Base-by-base conservation (phyloP, 2,113 vertebrate species). In the Larimichthys crocea region DNA sequence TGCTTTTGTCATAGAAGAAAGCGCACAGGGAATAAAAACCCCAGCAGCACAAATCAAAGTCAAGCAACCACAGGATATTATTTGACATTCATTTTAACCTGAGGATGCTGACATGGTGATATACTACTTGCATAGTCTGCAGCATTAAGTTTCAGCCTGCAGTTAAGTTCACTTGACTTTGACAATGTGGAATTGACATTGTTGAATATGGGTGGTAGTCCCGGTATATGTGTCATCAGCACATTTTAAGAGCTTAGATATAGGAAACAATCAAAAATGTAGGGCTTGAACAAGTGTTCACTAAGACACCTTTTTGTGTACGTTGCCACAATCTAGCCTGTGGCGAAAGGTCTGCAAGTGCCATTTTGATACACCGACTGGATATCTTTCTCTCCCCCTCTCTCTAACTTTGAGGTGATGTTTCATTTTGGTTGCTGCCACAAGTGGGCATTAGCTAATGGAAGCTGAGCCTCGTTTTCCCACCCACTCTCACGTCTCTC, bases 371-470 rank as follows among this genome's bases (percentile, higher is more conserved):
- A 74, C 26, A 49, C 31, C 56, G 29, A 60, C 20, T 76, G 68
- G 57, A 61, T 62, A 79, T 84, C 82, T 53, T 46, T 68, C 22
- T 76, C 48, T 75, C 79, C 53, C 12, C 74, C 44, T 73, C 76
- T 73, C 80, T 82, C 69, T 50, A 64, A 55, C 62, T 56, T 26
- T 29, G 67, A 74, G 63, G 57, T 76, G 82, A 57, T 86, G 87
- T 92, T 90, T 92, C 86, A 91, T 92, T 91, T 91, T 55, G 35
- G 83, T 82, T 79, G 70, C 86, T 79, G 84, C 79, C 88, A 94
- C 86, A 93, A 94, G 93, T 92, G 88, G 91, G 91, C 94, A 95
- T 95, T 95, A 95, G 93, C 93, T 95, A 95, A 95, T 95, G 94
- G 95, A 95, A 86, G 90, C 81, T 69, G 60, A 29, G 63, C 79